Conservation (phyloP, 53 echinoderm and acorn worm genomes). For the Temnopleurus reevesii region DNA sequence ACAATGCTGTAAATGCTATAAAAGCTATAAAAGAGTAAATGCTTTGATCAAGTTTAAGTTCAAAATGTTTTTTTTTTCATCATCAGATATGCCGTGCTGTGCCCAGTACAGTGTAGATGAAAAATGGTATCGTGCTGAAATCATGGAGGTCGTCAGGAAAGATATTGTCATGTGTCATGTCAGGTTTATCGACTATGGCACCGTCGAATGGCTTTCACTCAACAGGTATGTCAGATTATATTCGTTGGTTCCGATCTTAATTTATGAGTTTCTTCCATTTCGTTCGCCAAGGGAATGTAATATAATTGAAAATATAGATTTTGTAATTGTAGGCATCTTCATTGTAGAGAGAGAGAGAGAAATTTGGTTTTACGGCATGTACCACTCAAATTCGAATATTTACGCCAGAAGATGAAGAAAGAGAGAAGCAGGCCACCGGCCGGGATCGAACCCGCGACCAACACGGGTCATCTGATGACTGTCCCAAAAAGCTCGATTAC, state of each 20-base stretch:
- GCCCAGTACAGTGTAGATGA: slow-evolving; percentile 79
- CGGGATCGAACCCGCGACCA: no score
- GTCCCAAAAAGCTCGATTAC: no score
- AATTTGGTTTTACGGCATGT: no score
- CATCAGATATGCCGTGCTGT: slow-evolving; percentile 65
- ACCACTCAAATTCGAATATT: no score
- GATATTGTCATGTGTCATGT: slow-evolving; percentile 66
- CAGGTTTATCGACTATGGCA: slow-evolving; percentile 86
- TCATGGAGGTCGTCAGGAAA: slow-evolving; percentile 40
- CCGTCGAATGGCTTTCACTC: slow-evolving; percentile 65
- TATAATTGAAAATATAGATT: not conserved
- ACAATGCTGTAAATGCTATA: no score
- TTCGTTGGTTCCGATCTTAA: not conserved
- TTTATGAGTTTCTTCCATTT: not conserved
- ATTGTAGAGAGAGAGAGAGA: no score
- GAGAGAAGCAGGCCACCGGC: no score
- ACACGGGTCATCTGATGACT: no score
- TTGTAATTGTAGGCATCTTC: not conserved
- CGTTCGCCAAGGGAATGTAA: not conserved
- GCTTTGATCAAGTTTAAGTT: no score
- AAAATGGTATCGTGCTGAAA: slow-evolving; percentile 75
- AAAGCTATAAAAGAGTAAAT: no score
- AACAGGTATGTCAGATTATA: slow-evolving; percentile 58
- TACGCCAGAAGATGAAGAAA: no score
- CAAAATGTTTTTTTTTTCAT: not conserved